Conservation (phyloP, 2,113 vertebrate species). For the Gnathonemus longibarbis region DNA sequence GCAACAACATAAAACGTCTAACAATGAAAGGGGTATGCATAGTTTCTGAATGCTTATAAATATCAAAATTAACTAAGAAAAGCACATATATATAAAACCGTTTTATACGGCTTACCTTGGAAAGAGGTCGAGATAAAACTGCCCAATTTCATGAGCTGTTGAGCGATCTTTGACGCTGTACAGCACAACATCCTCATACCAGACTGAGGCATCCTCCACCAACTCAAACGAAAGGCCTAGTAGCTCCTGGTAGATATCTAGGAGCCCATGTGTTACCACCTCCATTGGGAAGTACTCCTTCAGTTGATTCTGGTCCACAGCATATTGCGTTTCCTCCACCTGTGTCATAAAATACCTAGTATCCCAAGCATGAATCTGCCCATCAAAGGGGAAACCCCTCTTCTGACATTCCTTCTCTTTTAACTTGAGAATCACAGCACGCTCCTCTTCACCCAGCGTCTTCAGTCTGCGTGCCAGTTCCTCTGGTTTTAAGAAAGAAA, state of each 20-base stretch:
- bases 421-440: conserved; percentile 71
- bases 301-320: conserved; percentile 87
- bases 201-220: conserved; percentile 67
- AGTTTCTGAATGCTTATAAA: neutral
- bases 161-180: conserved; percentile 71
- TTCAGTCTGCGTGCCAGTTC: conserved; percentile 80
- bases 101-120: conserved; percentile 66
- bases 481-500: conserved; percentile 54
- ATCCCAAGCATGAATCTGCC: conserved; percentile 84
- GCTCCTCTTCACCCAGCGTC: conserved; percentile 80
- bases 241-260: conserved; percentile 92
- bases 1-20: neutral
- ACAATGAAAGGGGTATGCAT: neutral
- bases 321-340: conserved; percentile 90
- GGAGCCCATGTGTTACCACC: conserved; percentile 84
- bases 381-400: conserved; percentile 63
- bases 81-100: neutral
- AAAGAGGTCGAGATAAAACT: conserved; percentile 93
- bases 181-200: conserved; percentile 86
- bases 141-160: conserved; percentile 66
- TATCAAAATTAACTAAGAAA: neutral
- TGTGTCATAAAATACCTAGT: conserved; percentile 96
- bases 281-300: conserved; percentile 97
- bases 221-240: conserved; percentile 77
- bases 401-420: conserved; percentile 80